Conservation (phyloP, 2,113 vertebrate species). For the Chascanopsetta lugubris region DNA sequence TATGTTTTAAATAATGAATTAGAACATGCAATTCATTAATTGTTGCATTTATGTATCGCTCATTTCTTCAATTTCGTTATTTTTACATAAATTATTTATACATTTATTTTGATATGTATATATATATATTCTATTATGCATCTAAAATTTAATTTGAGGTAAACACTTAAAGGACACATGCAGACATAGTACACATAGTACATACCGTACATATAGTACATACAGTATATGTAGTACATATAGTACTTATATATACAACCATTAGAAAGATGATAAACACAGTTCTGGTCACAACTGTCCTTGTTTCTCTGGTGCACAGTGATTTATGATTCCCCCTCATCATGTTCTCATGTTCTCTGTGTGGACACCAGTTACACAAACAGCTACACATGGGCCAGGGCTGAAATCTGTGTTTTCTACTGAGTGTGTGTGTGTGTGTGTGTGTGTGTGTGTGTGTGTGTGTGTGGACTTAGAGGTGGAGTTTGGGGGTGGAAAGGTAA, state of each 20-base stretch:
- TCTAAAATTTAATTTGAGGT: too few species aligned
- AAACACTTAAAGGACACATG: too few species aligned
- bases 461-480: conserved; percentile 49
- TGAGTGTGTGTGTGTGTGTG: conserved; percentile 14
- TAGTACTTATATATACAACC: not conserved
- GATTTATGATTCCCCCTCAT: not conserved
- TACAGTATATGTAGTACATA: too few species aligned
- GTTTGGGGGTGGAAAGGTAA: conserved; percentile 64
- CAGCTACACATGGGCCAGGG: not conserved
- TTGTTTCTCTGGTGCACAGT: conserved; percentile 1
- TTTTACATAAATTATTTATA: not conserved
- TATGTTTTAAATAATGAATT: too few species aligned
- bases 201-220: too few species aligned
- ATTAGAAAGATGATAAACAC: too few species aligned
- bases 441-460: conserved; percentile 22
- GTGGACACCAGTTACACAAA: conserved; percentile 3
- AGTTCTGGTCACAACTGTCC: conserved; percentile 31
- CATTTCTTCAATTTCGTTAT: too few species aligned
- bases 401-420: conserved; percentile 32
- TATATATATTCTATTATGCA: too few species aligned
- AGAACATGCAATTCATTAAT: too few species aligned
- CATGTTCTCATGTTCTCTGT: conserved; percentile 9
- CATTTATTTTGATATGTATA: not conserved
- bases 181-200: too few species aligned
- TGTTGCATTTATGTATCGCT: too few species aligned